Evolutionary conservation across 2,888 invertebrate genomes (phyloP), one percentile per base, ranked within the genome.

Genomic region (Tyria jacobaeae): DNA sequence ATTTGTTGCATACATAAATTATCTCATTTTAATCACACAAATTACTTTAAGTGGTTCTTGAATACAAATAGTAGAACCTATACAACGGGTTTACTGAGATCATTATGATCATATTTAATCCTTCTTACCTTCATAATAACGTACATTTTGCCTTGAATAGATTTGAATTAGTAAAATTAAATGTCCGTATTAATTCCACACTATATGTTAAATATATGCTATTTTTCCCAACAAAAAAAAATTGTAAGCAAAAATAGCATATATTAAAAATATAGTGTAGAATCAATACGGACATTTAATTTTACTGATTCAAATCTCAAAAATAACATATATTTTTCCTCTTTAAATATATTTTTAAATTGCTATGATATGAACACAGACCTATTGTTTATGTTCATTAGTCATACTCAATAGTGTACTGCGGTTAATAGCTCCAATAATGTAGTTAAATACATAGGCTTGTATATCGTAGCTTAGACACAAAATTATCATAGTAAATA

Each of bases 1-100:
- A 51, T 60, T 57, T 54, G 60, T 56, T 72, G 66, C 64, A 78
- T 67, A 66, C 48, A 71, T 78, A 66, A 25, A 71, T 68, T 75
- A 70, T 64, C 49, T 49, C 56, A 24, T 57, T 57, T 57, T 64
- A 39, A 47, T 50, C 41, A 47, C 55, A 58, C 60, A 54, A 51
- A 57, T 71, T 71, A 63, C 49, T 56, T 17, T 5, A 24, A 37
- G 50, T 17, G 50, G 31, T 41, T 21, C 21, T 61, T 34, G 57
- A 48, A 55, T 55, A 50, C 14, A 44, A 34, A 47, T 59, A 31
- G 27, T 31, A 31, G 27, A 31, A 31, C 27, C 27, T 31, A 10
- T 58, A 17, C 21, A 44, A 44, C 44, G 21, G 21, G 15, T 25
- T 35, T 17, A 25, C 48, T 48, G 53, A 15, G 17, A 24, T 39